Conservation (phyloP, 2,888 invertebrate species). For the Apomyelois bistriatella region DNA sequence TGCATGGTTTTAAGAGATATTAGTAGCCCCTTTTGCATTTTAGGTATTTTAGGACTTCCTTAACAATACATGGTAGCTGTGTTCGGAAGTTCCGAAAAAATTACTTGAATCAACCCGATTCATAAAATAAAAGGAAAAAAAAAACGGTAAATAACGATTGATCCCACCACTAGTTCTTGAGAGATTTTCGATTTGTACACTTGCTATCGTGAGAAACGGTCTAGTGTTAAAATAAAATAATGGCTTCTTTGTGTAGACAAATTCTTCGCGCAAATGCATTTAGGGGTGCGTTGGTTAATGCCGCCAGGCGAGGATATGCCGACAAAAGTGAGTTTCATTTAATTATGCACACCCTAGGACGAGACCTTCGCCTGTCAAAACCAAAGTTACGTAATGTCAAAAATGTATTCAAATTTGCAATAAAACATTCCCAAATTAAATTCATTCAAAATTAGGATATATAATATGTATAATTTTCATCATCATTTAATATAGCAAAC, state of each 20-base stretch:
- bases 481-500: background rate
- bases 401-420: slow-evolving; percentile 32
- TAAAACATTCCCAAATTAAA: background rate
- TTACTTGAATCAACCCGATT: too few relatives aligned
- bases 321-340: slow-evolving; percentile 81
- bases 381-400: slow-evolving; percentile 76
- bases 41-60: too few relatives aligned
- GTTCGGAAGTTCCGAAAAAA: too few relatives aligned
- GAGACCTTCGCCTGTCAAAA: slow-evolving; percentile 50
- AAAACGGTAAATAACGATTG: slow-evolving; percentile 23
- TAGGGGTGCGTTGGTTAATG: slow-evolving; percentile 81
- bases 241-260: slow-evolving; percentile 89
- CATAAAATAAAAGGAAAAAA: background rate
- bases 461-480: background rate
- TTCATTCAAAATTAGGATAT: background rate
- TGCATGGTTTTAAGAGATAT: too few relatives aligned
- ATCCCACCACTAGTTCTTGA: slow-evolving; percentile 27
- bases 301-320: slow-evolving; percentile 80
- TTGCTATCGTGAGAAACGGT: slow-evolving; percentile 73
- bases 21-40: too few relatives aligned
- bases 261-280: slow-evolving; percentile 82
- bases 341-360: slow-evolving; percentile 19
- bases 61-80: too few relatives aligned
- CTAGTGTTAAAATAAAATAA: slow-evolving; percentile 74
- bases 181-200: slow-evolving; percentile 40